phyloP scores from a whole-genome alignment of 2,797 vertebrate species.

The Gymnopithys bicolor region DNA sequence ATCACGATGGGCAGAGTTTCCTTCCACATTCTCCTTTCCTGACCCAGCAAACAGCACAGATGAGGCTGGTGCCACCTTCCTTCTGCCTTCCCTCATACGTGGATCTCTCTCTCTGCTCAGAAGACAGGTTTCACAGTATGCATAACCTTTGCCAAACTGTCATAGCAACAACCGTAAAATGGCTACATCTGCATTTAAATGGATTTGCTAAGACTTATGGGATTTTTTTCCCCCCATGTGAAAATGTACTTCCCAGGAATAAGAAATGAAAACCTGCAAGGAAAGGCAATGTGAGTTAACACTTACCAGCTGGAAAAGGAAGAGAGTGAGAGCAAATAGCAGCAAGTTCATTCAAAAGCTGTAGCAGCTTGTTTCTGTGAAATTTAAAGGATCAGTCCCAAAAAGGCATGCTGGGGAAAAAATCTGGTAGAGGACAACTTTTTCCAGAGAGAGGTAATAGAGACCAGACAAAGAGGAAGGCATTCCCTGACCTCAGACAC shows the following conservation, averaged over 20 bases:
- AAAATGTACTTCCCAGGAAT: slow-evolving; percentile 64
- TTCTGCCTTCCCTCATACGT: not conserved
- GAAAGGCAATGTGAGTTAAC: slow-evolving; percentile 57
- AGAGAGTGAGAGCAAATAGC: slow-evolving; percentile 34
- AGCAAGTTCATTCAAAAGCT: slow-evolving; percentile 45
- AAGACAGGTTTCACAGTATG: slow-evolving; percentile 34
- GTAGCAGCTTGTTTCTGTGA: slow-evolving; percentile 15
- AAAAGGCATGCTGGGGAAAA: slow-evolving; percentile 5
- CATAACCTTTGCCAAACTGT: slow-evolving; percentile 54
- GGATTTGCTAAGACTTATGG: slow-evolving; percentile 46
- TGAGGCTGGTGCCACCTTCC: not conserved
- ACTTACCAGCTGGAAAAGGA: slow-evolving; percentile 65
- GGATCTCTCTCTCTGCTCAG: not conserved
- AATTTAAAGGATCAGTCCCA: slow-evolving; percentile 53
- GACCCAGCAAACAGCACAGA: not conserved
- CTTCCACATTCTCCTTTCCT: not conserved
- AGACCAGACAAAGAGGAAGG: slow-evolving; percentile 63
- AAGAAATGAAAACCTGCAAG: slow-evolving; percentile 62
- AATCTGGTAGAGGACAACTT: slow-evolving; percentile 25
- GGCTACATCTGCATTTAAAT: slow-evolving; percentile 52
- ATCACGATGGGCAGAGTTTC: not conserved
- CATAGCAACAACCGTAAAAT: slow-evolving; percentile 50
- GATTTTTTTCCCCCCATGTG: not conserved
- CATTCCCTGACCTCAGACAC: slow-evolving; percentile 46
- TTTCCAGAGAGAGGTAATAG: slow-evolving; percentile 48